A percentile compares a stretch with the other conserved stretches of the same genome.
These are phyloP conservation scores for Triops cancriformis DNA, from an alignment of 1,140 invertebrate genomes.

Conservation along the genomic window DNA sequence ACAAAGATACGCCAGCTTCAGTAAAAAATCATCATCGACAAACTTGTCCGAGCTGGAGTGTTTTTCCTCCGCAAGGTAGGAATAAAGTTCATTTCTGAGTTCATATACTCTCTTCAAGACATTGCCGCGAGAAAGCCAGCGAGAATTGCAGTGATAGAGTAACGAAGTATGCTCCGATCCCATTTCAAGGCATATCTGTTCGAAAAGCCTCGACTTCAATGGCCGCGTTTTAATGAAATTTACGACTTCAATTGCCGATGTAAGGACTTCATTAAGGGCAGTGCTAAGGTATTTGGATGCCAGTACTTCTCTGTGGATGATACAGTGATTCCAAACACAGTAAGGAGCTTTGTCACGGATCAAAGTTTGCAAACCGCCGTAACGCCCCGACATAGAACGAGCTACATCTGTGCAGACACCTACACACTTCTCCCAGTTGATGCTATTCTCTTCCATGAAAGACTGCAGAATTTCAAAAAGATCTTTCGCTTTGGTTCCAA, in stretches of 20 bases:
- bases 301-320: too few relatives aligned
- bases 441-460: too few relatives aligned
- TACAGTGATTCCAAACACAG: too few relatives aligned
- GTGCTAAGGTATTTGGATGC: neutral
- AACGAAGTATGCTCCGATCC: neutral
- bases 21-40: neutral
- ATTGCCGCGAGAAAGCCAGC: neutral
- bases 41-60: neutral
- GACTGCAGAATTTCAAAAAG: too few relatives aligned
- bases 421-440: too few relatives aligned
- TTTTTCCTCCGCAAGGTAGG: neutral
- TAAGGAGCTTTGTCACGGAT: too few relatives aligned
- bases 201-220: neutral
- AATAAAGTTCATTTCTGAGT: neutral
- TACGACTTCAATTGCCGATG: neutral
- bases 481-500: too few relatives aligned
- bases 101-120: neutral
- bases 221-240: neutral
- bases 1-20: neutral
- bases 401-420: too few relatives aligned
- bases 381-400: neutral
- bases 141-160: neutral
- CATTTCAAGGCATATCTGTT: neutral
- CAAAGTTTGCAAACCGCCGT: too few relatives aligned
- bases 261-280: neutral